These are phyloP conservation scores for Thysanoteuthis rhombus DNA, from an alignment of 2,888 invertebrate genomes.

Conservation along the genomic window DNA sequence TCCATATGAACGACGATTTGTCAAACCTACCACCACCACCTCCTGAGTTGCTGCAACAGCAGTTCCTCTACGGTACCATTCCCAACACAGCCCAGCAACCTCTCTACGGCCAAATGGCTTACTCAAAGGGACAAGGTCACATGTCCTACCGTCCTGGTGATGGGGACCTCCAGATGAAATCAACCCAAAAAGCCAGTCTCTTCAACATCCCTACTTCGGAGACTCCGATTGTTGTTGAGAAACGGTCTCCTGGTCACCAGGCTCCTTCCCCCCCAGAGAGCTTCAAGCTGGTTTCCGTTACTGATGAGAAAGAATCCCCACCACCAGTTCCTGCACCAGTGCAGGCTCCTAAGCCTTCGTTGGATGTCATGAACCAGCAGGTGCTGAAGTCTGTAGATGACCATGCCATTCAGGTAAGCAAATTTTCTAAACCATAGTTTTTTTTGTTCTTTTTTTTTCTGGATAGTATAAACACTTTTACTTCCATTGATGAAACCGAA, in stretches of 20 bases:
- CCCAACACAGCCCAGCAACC: slow-evolving; percentile 55
- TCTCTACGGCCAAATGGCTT: slow-evolving; percentile 46
- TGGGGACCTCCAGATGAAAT: slow-evolving; percentile 46
- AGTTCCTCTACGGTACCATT: slow-evolving; percentile 59
- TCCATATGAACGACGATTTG: slow-evolving; percentile 44
- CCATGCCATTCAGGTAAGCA: slow-evolving; percentile 66
- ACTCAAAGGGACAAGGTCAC: slow-evolving; percentile 46
- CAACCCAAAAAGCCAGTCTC: slow-evolving; percentile 51
- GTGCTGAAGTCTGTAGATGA: slow-evolving; percentile 66
- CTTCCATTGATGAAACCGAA: too few relatives aligned
- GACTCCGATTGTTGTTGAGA: slow-evolving; percentile 53
- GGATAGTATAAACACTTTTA: too few relatives aligned
- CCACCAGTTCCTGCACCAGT: slow-evolving; percentile 57
- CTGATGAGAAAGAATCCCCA: slow-evolving; percentile 52
- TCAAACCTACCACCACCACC: slow-evolving; percentile 56
- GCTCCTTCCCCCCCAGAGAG: slow-evolving; percentile 56
- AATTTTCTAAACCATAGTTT: too few relatives aligned
- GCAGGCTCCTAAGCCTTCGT: slow-evolving; percentile 58
- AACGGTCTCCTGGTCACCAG: slow-evolving; percentile 49
- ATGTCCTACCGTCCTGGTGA: slow-evolving; percentile 54
- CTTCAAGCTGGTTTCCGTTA: slow-evolving; percentile 60
- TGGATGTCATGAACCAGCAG: slow-evolving; percentile 62
- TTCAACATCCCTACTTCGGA: slow-evolving; percentile 51
- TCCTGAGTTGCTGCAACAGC: slow-evolving; percentile 58
- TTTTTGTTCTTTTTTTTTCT: too few relatives aligned